Evolutionary conservation across 2,888 invertebrate genomes (phyloP), one percentile per base, ranked within the genome.

Genomic region (Pterostichus madidus): DNA sequence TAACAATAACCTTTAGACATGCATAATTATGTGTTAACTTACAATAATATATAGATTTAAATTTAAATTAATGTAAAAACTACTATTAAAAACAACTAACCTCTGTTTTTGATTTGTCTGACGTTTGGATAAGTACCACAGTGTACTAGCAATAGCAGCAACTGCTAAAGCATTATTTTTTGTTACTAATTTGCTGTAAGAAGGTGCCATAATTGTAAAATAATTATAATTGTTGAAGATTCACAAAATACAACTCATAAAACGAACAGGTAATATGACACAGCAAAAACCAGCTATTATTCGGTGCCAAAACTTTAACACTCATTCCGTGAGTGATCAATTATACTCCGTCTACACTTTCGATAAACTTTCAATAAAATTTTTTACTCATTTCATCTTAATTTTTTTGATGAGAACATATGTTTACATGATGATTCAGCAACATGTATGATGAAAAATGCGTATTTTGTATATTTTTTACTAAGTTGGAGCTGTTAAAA

Each of bases 161-260:
- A 93, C 94, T 84, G 94, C 91, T 86, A 90, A 90, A 73, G 92
- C 91, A 89, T 93, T 93, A 88, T 93, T 94, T 89, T 93, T 93
- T 86, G 93, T 93, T 85, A 94, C 92, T 87, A 94, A 91, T 93
- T 95, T 96, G 90, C 96, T 96, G 85, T 95, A 92, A 88, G 92
- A 93, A 86, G 95, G 95, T 86, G 96, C 95, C 96, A 96, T 95
- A 85, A 61, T 84, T 11, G 13, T 5, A 39, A 39, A 39, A 5
- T 39, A 39, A 39, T 39, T 39, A 24, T 24, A 3, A 24, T 2
- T 24, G 24, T 24, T 24, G 24, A 2, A n/a, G n/a, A n/a, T n/a
- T n/a, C n/a, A n/a, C n/a, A n/a, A n/a, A n/a, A n/a, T n/a, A 5
- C 6, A 15, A 17, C 31, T 84, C 84, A 15, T 59, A 17, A 5